phyloP scores from a whole-genome alignment of 2,113 vertebrate species.

The Actinemys pallida region DNA sequence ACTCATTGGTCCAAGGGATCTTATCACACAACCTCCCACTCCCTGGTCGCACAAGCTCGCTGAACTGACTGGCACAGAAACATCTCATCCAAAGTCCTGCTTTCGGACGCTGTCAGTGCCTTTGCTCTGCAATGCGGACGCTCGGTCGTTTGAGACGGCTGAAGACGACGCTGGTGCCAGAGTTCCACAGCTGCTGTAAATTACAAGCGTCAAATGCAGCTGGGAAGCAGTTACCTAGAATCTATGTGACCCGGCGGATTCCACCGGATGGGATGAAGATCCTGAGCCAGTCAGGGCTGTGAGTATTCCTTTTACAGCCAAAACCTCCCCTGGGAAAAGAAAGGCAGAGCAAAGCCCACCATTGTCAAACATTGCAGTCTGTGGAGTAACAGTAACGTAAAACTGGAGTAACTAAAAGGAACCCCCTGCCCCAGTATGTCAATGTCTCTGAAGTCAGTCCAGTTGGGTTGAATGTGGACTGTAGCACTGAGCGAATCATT shows the following conservation, averaged over 20 bases:
- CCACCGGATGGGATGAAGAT: slow-evolving; percentile 82
- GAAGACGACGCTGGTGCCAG: slow-evolving; percentile 56
- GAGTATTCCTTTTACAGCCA: slow-evolving; percentile 63
- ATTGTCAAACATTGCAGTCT: neutral
- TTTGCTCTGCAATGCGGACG: slow-evolving; percentile 75
- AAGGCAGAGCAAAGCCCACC: neutral
- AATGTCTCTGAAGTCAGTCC: neutral
- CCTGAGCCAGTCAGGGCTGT: slow-evolving; percentile 82
- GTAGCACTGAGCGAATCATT: neutral
- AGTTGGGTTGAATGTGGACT: neutral
- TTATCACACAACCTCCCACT: neutral
- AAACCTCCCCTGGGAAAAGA: neutral
- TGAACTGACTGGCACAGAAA: neutral
- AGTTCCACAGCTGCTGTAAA: slow-evolving; percentile 39
- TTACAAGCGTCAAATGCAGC: slow-evolving; percentile 38
- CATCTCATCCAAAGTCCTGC: slow-evolving; percentile 23
- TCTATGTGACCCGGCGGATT: slow-evolving; percentile 83
- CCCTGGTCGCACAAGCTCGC: neutral
- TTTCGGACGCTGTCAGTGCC: neutral
- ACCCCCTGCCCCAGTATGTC: neutral
- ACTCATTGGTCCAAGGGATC: slow-evolving; percentile 12
- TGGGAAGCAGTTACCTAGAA: slow-evolving; percentile 76
- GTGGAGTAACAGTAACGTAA: neutral
- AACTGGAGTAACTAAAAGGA: neutral
- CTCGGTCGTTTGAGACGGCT: slow-evolving; percentile 72